phyloP scores from a whole-genome alignment of 2,888 invertebrate species.

The Chalcis sispes region DNA sequence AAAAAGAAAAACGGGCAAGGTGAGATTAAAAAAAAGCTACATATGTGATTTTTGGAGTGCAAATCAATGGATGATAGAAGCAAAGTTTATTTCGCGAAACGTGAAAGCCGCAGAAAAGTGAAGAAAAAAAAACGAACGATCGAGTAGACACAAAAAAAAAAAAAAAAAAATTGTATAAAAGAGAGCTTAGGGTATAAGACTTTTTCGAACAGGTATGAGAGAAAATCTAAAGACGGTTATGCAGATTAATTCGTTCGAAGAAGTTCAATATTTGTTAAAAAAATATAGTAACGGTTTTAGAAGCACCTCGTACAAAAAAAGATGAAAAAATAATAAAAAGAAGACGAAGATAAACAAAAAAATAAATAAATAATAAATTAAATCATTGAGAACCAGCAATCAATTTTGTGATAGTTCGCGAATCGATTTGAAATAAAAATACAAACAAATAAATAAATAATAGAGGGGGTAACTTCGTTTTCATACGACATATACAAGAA shows the following conservation, averaged over 20 bases:
- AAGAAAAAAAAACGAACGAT: background rate
- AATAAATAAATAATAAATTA: slow-evolving; percentile 22
- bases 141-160: too few species aligned
- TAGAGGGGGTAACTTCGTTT: slow-evolving; percentile 6
- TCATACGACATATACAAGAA: too few species aligned
- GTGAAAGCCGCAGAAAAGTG: slow-evolving; percentile 16
- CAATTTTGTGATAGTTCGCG: slow-evolving; percentile 73
- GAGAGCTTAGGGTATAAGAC: slow-evolving; percentile 52
- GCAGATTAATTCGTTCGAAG: slow-evolving; percentile 43
- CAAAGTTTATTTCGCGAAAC: slow-evolving; percentile 15
- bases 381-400: slow-evolving; percentile 67
- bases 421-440: slow-evolving; percentile 62
- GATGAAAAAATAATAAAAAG: slow-evolving; percentile 27
- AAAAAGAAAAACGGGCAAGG: background rate
- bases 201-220: slow-evolving; percentile 43
- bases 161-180: slow-evolving; percentile 42
- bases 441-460: slow-evolving; percentile 9
- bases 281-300: slow-evolving; percentile 64
- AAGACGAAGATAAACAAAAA: slow-evolving; percentile 25
- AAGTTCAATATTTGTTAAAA: slow-evolving; percentile 55
- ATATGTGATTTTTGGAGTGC: slow-evolving; percentile 44
- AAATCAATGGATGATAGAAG: slow-evolving; percentile 35
- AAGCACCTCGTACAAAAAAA: slow-evolving; percentile 65
- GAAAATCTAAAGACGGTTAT: background rate
- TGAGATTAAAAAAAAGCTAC: slow-evolving; percentile 26